These are phyloP conservation scores for Chloropsis cyanopogon DNA, from an alignment of 2,113 vertebrate genomes.

Conservation along the genomic window DNA sequence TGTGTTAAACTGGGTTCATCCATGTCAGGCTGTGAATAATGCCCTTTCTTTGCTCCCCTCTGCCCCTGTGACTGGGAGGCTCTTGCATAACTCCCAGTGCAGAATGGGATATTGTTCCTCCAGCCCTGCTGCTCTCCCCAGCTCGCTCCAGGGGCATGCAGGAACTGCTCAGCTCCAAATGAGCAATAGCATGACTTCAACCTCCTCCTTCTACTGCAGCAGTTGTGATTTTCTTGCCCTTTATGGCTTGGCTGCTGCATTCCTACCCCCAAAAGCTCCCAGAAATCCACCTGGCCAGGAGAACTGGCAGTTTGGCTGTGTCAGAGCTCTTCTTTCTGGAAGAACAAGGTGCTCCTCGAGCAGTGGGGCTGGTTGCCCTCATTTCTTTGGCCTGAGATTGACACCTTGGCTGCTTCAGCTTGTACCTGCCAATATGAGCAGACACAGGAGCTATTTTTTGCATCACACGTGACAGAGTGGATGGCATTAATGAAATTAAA, in stretches of 20 bases:
- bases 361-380: not conserved
- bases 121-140: not conserved
- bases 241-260: not conserved
- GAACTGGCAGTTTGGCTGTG: not conserved
- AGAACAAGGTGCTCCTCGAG: not conserved
- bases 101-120: constrained; percentile 67
- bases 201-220: not conserved
- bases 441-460: not conserved
- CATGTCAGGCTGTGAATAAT: constrained; percentile 67
- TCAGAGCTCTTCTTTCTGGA: not conserved
- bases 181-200: not conserved
- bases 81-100: constrained; percentile 59
- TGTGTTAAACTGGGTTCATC: constrained; percentile 51
- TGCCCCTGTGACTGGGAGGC: constrained; percentile 63
- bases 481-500: constrained; percentile 14
- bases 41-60: constrained; percentile 48
- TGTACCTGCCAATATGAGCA: not conserved
- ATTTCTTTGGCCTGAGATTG: not conserved
- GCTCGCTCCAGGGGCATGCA: not conserved
- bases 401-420: not conserved
- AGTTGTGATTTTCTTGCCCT: not conserved
- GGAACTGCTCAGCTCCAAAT: not conserved
- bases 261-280: not conserved
- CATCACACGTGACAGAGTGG: not conserved
- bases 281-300: not conserved